phyloP scores from a whole-genome alignment of 2,113 vertebrate genomes.

The Platycercus adscitus region DNA sequence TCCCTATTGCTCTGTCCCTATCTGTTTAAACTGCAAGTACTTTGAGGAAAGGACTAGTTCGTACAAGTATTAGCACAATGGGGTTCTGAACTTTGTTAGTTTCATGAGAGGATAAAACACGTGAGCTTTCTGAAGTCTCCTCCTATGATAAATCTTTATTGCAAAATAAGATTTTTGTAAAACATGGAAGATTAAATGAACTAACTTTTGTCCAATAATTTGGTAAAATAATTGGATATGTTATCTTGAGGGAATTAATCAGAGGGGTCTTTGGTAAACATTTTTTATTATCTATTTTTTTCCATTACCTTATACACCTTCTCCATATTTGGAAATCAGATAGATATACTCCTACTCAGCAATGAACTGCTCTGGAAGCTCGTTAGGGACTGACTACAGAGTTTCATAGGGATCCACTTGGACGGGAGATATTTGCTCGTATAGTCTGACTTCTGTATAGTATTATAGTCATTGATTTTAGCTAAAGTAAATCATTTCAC shows the following conservation, averaged over 20 bases:
- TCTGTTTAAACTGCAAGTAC: neutral
- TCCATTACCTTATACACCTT: neutral
- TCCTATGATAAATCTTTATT: neutral
- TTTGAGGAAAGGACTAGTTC: neutral
- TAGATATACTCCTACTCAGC: neutral
- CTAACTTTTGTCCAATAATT: neutral
- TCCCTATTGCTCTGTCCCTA: neutral
- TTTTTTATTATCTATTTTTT: neutral
- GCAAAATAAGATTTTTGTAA: neutral
- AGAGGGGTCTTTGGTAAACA: neutral
- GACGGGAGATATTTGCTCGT: accelerated
- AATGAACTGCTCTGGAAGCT: neutral
- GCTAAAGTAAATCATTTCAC: neutral
- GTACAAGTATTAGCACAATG: neutral
- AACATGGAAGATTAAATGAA: neutral
- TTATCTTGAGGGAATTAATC: neutral
- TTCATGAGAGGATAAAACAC: neutral
- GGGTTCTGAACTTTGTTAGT: neutral
- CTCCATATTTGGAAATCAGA: neutral
- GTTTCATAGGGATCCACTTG: neutral
- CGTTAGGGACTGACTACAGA: neutral
- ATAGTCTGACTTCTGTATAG: neutral
- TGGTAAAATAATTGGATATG: neutral
- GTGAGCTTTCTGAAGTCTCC: neutral
- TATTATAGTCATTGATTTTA: neutral